Evolutionary conservation across 1,140 invertebrate genomes (phyloP).

Genomic region (Gryllus bimaculatus): DNA sequence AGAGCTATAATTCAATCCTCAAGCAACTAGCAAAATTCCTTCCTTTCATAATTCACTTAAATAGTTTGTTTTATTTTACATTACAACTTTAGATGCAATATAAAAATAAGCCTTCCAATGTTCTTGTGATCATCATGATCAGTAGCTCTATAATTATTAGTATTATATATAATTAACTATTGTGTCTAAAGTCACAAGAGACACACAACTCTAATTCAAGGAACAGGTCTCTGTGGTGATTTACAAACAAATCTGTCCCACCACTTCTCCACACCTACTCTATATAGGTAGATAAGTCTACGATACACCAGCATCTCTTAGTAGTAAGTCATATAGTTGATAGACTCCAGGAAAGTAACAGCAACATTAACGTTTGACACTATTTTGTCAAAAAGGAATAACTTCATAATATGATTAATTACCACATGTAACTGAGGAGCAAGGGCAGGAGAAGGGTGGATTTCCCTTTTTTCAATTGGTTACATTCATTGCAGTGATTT

Average conservation of each 20-base stretch:
- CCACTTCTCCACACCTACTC: conserved; percentile 10
- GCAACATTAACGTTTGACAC: conserved; percentile 21
- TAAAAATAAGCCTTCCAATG: conserved; percentile 20
- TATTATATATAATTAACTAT: neutral
- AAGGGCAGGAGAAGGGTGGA: conserved; percentile 5
- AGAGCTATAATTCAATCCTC: conserved; percentile 8
- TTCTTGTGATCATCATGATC: conserved; percentile 7
- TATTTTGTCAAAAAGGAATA: conserved; percentile 8
- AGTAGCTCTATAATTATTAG: neutral
- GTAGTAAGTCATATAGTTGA: conserved; percentile 14
- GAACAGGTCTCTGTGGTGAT: conserved; percentile 16
- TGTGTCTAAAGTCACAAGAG: conserved; percentile 6
- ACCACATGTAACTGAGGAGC: conserved; percentile 7
- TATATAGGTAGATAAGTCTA: neutral
- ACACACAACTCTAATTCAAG: conserved; percentile 8
- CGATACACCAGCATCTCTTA: conserved; percentile 9
- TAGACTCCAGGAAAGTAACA: conserved; percentile 23
- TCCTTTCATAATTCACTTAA: neutral
- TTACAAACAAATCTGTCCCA: neutral
- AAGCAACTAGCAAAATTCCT: neutral
- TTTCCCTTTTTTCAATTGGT: conserved; percentile 10
- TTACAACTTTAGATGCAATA: conserved; percentile 18
- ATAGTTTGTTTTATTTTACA: conserved; percentile 8
- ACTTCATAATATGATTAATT: neutral
- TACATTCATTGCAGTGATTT: conserved; percentile 14